Evolutionary conservation across 2,888 invertebrate genomes (phyloP).

Genomic region (Cryptophagus acutangulus): DNA sequence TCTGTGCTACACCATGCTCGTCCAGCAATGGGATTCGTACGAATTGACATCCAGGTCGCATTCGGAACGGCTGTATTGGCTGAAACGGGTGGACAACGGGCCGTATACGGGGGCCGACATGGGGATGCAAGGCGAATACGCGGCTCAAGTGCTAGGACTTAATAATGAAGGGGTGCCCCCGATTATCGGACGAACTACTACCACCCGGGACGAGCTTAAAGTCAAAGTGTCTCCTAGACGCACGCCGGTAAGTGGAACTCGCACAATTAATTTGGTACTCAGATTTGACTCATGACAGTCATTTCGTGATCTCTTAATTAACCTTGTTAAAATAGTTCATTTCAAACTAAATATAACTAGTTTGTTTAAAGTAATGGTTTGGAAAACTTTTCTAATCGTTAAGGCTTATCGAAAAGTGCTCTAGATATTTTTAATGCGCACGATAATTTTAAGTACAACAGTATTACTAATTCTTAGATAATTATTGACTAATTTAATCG

Average conservation of each 20-base stretch:
- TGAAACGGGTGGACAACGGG: conserved; percentile 87
- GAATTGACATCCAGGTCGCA: conserved; percentile 78
- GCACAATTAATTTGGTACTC: no score
- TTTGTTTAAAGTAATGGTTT: no score
- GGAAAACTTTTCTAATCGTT: no score
- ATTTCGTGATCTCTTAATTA: no score
- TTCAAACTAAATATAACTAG: no score
- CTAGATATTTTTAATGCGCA: no score
- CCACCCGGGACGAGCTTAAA: conserved; percentile 37
- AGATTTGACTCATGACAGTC: no score
- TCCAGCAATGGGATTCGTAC: conserved; percentile 89
- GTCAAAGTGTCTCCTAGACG: conserved; percentile 37
- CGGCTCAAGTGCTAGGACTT: conserved; percentile 79
- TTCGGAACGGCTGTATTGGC: conserved; percentile 83
- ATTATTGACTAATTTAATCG: no score
- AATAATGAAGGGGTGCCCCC: conserved; percentile 52
- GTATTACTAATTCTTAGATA: no score
- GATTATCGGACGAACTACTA: conserved; percentile 30
- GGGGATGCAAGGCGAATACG: conserved; percentile 81
- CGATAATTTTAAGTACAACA: no score
- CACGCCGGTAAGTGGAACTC: conserved; percentile 33
- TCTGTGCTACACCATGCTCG: conserved; percentile 79
- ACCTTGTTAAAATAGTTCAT: no score
- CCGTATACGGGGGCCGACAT: conserved; percentile 86
- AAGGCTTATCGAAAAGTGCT: no score